Conservation (phyloP, 2,113 vertebrate species). For the Perognathus longimembris region DNA sequence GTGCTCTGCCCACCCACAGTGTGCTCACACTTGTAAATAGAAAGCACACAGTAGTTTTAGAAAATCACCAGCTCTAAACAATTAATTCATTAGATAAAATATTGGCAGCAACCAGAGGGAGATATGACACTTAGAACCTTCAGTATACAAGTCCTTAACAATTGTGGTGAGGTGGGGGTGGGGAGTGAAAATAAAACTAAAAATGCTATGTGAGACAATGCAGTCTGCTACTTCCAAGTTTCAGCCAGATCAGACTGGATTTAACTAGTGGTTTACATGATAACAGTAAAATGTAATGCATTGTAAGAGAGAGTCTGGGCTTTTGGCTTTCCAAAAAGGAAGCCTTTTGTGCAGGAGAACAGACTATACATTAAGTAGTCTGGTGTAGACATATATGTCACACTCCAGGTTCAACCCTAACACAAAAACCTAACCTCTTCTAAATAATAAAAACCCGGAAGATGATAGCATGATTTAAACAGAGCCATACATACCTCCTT, state of each 20-base stretch:
- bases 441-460: neutral
- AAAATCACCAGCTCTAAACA: conserved; percentile 79
- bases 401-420: neutral
- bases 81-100: conserved; percentile 80
- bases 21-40: conserved; percentile 72
- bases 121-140: conserved; percentile 50
- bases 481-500: too few relatives aligned
- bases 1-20: conserved; percentile 86
- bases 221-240: conserved; percentile 26
- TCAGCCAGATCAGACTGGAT: conserved; percentile 49
- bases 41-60: conserved; percentile 82
- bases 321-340: conserved; percentile 38
- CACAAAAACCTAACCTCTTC: neutral
- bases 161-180: too few relatives aligned
- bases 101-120: conserved; percentile 60
- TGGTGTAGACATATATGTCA: neutral
- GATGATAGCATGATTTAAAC: neutral
- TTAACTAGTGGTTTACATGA: conserved; percentile 30
- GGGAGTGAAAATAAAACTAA: neutral
- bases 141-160: neutral
- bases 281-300: conserved; percentile 11
- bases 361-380: neutral
- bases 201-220: conserved; percentile 50
- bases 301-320: neutral
- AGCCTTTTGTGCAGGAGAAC: neutral